Evolutionary conservation across 1,140 invertebrate genomes (phyloP).

Genomic region (Nasonia vitripennis): DNA sequence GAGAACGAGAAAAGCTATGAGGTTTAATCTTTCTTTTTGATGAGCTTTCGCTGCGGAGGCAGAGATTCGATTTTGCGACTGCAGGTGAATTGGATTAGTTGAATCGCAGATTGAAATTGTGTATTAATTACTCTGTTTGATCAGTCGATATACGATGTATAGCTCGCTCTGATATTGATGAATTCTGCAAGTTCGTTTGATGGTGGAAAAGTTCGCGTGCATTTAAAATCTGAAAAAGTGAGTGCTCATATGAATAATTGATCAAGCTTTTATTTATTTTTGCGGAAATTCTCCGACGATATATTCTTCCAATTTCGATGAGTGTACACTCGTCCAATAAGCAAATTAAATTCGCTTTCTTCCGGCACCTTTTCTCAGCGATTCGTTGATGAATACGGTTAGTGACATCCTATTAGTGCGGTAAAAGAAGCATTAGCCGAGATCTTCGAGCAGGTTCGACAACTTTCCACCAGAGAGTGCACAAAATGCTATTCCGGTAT

Average conservation of each 20-base stretch:
- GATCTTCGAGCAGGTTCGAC: neutral
- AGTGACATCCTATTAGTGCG: too few species aligned
- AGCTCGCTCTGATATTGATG: too few species aligned
- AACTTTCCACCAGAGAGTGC: neutral
- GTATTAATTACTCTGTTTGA: neutral
- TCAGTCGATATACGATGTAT: neutral
- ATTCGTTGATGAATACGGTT: neutral
- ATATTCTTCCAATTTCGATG: neutral
- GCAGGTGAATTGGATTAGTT: neutral
- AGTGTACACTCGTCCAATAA: neutral
- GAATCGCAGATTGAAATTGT: neutral
- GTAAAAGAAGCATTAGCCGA: neutral
- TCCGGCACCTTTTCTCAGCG: neutral
- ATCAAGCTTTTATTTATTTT: too few species aligned
- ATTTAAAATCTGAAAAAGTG: too few species aligned
- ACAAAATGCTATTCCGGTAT: too few species aligned
- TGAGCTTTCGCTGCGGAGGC: too few species aligned
- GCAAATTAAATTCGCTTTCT: neutral
- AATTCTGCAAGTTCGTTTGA: too few species aligned
- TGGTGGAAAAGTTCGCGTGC: too few species aligned
- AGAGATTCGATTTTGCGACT: too few species aligned
- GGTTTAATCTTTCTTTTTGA: neutral
- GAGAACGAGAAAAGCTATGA: neutral
- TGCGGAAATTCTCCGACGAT: too few species aligned
- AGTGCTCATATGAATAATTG: too few species aligned